phyloP scores from a whole-genome alignment of 2,888 invertebrate genomes.

The Drosophila mimetica region DNA sequence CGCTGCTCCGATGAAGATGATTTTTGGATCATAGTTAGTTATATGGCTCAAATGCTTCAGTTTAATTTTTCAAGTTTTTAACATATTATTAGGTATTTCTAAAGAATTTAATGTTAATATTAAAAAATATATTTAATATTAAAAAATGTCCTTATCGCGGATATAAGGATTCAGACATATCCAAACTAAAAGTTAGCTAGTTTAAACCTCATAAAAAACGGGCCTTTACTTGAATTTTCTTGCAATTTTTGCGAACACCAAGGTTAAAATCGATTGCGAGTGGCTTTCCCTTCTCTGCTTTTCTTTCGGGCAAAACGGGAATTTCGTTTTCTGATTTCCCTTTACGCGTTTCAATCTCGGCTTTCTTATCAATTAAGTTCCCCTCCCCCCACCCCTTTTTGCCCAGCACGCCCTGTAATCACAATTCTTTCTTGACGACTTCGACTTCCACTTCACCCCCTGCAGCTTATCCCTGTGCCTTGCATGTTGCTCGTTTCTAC shows the following conservation, averaged over 20 bases:
- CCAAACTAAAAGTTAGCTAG: background rate
- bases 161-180: too few species aligned
- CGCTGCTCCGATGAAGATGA: too few species aligned
- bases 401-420: constrained; percentile 20
- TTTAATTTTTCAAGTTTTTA: too few species aligned
- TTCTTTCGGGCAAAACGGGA: constrained; percentile 11
- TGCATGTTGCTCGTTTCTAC: constrained; percentile 5
- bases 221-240: background rate
- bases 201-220: background rate
- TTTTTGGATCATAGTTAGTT: too few species aligned
- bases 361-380: constrained; percentile 42
- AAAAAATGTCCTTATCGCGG: too few species aligned
- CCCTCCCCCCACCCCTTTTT: background rate
- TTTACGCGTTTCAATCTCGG: constrained; percentile 35
- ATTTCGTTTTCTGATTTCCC: constrained; percentile 32
- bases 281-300: background rate
- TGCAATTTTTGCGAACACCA: background rate
- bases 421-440: constrained; percentile 6
- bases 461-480: constrained; percentile 7
- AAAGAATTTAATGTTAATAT: too few species aligned
- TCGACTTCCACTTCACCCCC: background rate
- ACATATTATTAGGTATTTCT: too few species aligned
- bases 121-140: too few species aligned
- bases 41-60: too few species aligned
- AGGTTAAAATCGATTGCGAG: background rate